These are phyloP conservation scores for Thera britannica DNA, from an alignment of 2,888 invertebrate genomes.

Conservation along the genomic window DNA sequence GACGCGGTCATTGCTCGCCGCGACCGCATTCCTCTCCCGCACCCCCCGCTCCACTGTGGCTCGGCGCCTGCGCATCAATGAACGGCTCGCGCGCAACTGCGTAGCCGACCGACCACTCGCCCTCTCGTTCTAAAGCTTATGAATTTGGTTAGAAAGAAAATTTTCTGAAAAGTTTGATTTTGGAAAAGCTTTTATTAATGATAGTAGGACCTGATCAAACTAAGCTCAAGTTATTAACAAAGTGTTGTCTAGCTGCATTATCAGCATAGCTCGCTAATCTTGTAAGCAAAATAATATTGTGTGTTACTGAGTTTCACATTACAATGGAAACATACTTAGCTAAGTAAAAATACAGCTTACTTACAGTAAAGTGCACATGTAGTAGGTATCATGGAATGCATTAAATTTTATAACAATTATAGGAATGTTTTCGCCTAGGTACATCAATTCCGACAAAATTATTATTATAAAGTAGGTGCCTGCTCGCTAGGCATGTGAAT, in stretches of 20 bases:
- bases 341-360: no score
- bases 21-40: conserved; percentile 81
- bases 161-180: not conserved
- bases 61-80: conserved; percentile 81
- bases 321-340: no score
- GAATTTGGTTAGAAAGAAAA: conserved; percentile 10
- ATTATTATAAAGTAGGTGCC: no score
- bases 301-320: no score
- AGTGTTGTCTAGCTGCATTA: not conserved
- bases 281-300: no score
- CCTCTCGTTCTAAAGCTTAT: conserved; percentile 63
- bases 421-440: no score
- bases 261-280: not conserved
- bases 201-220: not conserved
- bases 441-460: no score
- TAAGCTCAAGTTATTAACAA: not conserved
- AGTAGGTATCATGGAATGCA: no score
- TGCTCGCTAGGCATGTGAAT: no score
- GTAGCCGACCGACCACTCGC: conserved; percentile 58
- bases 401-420: no score
- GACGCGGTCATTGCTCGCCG: conserved; percentile 84
- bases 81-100: conserved; percentile 77
- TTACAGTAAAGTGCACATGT: no score
- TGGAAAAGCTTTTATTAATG: no score
- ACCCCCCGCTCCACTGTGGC: conserved; percentile 57